Evolutionary conservation across 1,140 invertebrate genomes (phyloP).

Genomic region (Homalodisca vitripennis): DNA sequence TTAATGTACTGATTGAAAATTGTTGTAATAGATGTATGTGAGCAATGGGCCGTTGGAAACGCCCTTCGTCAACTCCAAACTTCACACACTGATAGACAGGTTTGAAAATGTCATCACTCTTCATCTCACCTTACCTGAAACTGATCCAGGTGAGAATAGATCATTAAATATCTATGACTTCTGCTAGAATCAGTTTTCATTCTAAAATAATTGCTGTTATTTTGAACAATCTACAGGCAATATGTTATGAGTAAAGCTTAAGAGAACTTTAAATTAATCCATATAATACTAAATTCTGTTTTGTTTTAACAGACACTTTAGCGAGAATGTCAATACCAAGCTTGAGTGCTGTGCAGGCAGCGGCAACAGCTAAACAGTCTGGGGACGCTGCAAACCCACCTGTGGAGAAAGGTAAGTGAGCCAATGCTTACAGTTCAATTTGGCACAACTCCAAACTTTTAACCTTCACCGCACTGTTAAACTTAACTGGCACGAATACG

Average conservation of each 20-base stretch:
- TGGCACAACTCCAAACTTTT: too few relatives aligned
- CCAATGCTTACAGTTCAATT: too few relatives aligned
- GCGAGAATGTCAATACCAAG: conserved; percentile 54
- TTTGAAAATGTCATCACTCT: conserved; percentile 60
- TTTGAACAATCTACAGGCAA: too few relatives aligned
- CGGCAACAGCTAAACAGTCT: conserved; percentile 31
- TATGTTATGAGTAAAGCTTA: too few relatives aligned
- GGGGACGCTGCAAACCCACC: background rate
- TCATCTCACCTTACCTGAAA: conserved; percentile 59
- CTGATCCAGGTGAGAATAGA: conserved; percentile 55
- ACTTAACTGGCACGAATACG: too few relatives aligned
- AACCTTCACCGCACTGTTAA: too few relatives aligned
- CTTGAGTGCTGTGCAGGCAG: conserved; percentile 43
- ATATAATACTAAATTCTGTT: too few relatives aligned
- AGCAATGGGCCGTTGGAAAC: conserved; percentile 39
- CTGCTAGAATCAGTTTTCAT: too few relatives aligned
- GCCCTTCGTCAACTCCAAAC: conserved; percentile 45
- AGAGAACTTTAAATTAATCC: too few relatives aligned
- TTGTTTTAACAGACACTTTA: conserved; percentile 35
- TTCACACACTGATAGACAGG: conserved; percentile 53
- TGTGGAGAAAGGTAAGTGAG: conserved; percentile 6
- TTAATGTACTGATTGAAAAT: too few relatives aligned
- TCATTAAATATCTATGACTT: too few relatives aligned
- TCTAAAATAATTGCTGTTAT: too few relatives aligned
- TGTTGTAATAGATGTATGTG: conserved; percentile 42